A percentile compares a stretch with the other conserved stretches of the same genome.
Evolutionary conservation across 2,113 vertebrate genomes (phyloP).

Genomic region (Otolemur garnettii): DNA sequence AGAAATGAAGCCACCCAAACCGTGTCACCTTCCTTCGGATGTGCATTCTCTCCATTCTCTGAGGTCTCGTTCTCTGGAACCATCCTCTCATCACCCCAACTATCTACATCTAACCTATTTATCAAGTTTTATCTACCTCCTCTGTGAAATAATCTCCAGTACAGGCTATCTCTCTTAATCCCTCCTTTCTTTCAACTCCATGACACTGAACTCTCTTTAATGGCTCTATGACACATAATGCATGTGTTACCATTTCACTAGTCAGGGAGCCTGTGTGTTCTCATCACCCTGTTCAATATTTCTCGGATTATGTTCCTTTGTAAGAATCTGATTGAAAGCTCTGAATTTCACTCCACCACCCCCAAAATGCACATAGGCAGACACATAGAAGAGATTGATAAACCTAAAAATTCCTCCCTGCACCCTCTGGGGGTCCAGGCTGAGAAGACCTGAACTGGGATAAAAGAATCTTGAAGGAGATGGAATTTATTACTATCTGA

Average conservation of each 20-base stretch:
- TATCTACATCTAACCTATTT: not conserved
- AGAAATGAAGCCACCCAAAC: not conserved
- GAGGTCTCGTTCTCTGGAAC: not conserved
- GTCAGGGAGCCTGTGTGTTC: not conserved
- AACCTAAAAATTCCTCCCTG: not conserved
- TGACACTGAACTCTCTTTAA: not conserved
- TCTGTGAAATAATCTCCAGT: not conserved
- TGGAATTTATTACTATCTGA: not conserved
- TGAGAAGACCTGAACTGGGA: not conserved
- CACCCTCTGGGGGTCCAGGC: not conserved
- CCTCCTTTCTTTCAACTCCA: not conserved
- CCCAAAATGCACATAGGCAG: not conserved
- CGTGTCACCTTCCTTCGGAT: not conserved
- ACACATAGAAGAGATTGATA: not conserved
- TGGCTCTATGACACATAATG: not conserved
- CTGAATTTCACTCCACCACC: not conserved
- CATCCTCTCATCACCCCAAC: not conserved
- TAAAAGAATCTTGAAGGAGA: not conserved
- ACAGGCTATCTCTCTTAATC: not conserved
- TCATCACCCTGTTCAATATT: not conserved
- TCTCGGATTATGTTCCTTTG: not conserved
- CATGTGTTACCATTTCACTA: not conserved
- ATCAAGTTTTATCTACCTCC: not conserved
- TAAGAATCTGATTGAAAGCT: not conserved
- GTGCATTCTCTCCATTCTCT: not conserved